Conservation (phyloP, 2,888 invertebrate species). For the Phengaris alcon region DNA sequence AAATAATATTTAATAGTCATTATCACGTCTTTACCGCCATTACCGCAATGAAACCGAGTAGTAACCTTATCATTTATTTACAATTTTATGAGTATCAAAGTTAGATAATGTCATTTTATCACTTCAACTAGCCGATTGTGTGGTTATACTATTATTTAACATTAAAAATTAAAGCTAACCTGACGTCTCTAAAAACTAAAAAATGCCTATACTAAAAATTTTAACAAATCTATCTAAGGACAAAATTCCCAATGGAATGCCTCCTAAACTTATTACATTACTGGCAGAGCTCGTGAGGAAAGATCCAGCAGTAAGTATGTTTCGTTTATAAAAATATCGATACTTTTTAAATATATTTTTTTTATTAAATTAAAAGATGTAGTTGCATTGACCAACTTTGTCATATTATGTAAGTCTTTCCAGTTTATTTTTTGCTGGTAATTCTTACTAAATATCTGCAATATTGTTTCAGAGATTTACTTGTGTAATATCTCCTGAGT, state of each 20-base stretch:
- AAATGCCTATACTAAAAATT: slow-evolving; percentile 59
- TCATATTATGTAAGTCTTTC: slow-evolving; percentile 42
- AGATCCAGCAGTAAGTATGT: slow-evolving; percentile 46
- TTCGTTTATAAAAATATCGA: neutral
- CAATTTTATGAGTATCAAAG: neutral
- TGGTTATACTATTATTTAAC: neutral
- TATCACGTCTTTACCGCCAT: neutral
- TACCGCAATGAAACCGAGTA: neutral
- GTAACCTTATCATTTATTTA: neutral
- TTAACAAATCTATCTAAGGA: slow-evolving; percentile 52
- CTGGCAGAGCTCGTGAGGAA: slow-evolving; percentile 47
- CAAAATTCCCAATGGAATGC: slow-evolving; percentile 53
- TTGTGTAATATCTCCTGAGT: slow-evolving; percentile 40
- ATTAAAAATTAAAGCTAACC: neutral
- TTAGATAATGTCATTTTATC: slow-evolving; percentile 9
- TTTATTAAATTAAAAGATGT: too few relatives aligned
- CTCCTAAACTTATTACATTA: slow-evolving; percentile 50
- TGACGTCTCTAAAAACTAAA: slow-evolving; percentile 30
- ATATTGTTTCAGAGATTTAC: slow-evolving; percentile 38
- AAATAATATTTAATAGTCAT: neutral
- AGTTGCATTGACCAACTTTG: too few relatives aligned
- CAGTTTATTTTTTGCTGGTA: too few relatives aligned
- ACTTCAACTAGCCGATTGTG: neutral
- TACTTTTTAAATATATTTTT: too few relatives aligned
- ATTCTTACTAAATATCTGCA: neutral